Percentiles rank a stretch among this genome's conserved stretches.
These are phyloP conservation scores for Cheirogaleus medius DNA, from an alignment of 2,113 vertebrate species.

Conservation along the genomic window DNA sequence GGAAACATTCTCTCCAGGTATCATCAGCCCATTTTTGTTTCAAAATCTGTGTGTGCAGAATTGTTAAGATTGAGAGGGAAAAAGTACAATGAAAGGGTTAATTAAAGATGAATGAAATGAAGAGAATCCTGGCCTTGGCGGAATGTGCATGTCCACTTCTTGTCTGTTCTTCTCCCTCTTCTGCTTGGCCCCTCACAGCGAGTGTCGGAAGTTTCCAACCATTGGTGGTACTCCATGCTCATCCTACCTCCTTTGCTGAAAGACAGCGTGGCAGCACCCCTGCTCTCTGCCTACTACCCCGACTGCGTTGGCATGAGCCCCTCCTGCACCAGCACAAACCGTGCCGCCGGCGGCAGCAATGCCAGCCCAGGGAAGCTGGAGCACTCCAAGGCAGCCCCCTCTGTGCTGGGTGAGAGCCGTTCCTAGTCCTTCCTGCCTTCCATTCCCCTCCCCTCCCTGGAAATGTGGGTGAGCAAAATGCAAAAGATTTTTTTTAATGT, in stretches of 20 bases:
- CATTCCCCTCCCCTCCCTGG: background rate
- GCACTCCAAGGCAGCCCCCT: constrained; percentile 85
- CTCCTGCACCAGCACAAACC: constrained; percentile 88
- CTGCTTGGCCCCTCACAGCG: constrained; percentile 86
- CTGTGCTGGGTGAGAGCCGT: constrained; percentile 83
- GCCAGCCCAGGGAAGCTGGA: constrained; percentile 88
- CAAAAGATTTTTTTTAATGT: background rate
- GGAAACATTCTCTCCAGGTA: background rate
- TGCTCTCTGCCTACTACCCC: constrained; percentile 96
- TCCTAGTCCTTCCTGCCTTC: background rate
- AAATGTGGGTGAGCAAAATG: background rate
- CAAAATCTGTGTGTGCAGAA: background rate
- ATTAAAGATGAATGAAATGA: background rate
- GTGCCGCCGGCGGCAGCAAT: constrained; percentile 76
- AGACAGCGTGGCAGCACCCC: constrained; percentile 94
- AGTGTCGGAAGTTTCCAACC: constrained; percentile 95
- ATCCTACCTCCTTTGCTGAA: constrained; percentile 97
- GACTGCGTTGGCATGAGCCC: constrained; percentile 99
- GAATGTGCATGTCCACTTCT: background rate
- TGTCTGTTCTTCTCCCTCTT: background rate
- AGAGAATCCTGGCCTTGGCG: background rate
- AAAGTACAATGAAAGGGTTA: background rate
- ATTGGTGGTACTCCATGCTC: constrained; percentile 98
- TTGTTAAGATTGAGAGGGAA: background rate
- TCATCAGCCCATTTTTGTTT: background rate